These are phyloP conservation scores for Heliconius hermathena DNA, from an alignment of 1,140 invertebrate genomes.

Conservation along the genomic window DNA sequence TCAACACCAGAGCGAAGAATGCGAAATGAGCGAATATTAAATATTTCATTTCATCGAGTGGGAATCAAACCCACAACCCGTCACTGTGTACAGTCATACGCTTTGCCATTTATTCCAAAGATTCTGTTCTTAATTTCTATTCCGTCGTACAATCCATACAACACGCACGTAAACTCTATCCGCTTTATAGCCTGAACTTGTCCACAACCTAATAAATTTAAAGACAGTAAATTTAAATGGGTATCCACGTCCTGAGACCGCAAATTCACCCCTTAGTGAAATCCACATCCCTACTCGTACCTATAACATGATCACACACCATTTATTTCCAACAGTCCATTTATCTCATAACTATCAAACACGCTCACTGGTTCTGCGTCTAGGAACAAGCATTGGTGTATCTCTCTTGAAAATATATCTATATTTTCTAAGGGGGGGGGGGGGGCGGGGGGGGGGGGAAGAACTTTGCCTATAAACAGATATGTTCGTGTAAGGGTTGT, in stretches of 20 bases:
- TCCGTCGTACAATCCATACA: background rate
- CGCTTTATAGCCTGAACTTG: constrained; percentile 13
- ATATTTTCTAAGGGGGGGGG: too few species aligned
- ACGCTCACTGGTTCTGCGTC: constrained; percentile 26
- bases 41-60: too few species aligned
- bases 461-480: too few species aligned
- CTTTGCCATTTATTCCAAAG: too few species aligned
- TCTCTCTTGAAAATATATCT: too few species aligned
- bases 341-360: constrained; percentile 39
- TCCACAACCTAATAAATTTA: constrained; percentile 31
- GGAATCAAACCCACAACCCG: too few species aligned
- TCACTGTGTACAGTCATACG: too few species aligned
- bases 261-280: constrained; percentile 37
- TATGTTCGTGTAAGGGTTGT: too few species aligned
- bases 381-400: constrained; percentile 3
- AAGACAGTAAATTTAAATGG: constrained; percentile 39
- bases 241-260: constrained; percentile 33
- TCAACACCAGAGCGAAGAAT: too few species aligned
- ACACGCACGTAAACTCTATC: background rate
- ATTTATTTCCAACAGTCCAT: constrained; percentile 40
- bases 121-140: too few species aligned
- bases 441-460: too few species aligned
- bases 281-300: constrained; percentile 23
- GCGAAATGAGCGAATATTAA: too few species aligned
- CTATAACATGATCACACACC: constrained; percentile 37